A percentile compares a stretch with the other conserved stretches of the same genome.
phyloP scores from a whole-genome alignment of 2,113 vertebrate genomes.

The Thalassarche chlororhynchos region DNA sequence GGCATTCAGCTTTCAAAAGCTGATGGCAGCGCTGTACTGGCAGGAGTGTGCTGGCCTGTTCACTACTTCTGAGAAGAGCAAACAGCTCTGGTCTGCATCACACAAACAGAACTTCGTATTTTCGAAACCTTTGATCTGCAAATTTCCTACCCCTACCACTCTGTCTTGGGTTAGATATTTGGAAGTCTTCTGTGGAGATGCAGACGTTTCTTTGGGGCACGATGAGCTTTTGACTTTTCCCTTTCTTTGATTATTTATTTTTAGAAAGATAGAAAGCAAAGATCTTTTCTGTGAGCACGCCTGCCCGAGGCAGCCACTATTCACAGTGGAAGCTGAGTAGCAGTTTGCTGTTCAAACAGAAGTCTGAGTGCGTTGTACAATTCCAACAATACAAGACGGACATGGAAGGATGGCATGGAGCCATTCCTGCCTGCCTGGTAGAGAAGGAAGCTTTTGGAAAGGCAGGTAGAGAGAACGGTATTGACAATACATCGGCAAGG shows the following conservation, averaged over 20 bases:
- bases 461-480: not conserved
- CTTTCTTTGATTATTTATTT: slow-evolving; percentile 61
- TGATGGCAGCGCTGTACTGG: not conserved
- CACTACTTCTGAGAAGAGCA: not conserved
- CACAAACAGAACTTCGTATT: not conserved
- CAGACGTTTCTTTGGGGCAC: slow-evolving; percentile 23
- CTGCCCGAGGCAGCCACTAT: slow-evolving; percentile 42
- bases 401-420: not conserved
- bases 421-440: not conserved
- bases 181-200: not conserved
- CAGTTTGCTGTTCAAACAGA: slow-evolving; percentile 52
- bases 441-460: not conserved
- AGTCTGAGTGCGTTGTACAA: not conserved
- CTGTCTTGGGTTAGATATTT: not conserved
- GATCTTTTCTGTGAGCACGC: not conserved
- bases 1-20: slow-evolving; percentile 8
- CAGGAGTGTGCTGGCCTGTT: not conserved
- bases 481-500: not conserved
- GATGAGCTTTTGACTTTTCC: slow-evolving; percentile 30
- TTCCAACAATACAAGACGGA: not conserved
- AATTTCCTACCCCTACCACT: not conserved
- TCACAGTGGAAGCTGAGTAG: slow-evolving; percentile 44
- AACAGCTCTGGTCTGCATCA: slow-evolving; percentile 13
- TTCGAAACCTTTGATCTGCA: not conserved
- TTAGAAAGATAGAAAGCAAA: slow-evolving; percentile 31